Base-by-base conservation (phyloP, 2,797 vertebrate genomes). In the Tenualosa ilisha region DNA sequence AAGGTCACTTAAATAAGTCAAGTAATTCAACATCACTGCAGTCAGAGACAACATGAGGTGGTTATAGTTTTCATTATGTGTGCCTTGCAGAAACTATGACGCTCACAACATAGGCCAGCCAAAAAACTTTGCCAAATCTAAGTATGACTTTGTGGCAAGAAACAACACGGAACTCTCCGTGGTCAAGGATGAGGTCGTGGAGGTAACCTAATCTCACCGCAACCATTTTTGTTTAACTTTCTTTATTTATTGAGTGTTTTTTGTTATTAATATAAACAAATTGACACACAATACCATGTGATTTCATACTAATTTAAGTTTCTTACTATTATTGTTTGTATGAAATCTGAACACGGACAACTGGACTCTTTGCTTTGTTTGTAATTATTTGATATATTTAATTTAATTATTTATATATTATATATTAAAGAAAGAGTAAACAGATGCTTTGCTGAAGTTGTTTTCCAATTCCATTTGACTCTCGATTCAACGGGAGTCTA, bases 101-200 rank as follows among this genome's bases (percentile, higher is more conserved):
- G 91, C 89, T 1, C 94, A 95, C 81, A 87, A 49, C 82, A 93
- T 94, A 91, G 84, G 89, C 65, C 95, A 95, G 54, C 82, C 90
- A 56, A 97, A 94, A 91, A 95, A 95, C 86, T 97, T 96, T 65
- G 98, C 97, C 95, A 97, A 97, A 95, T 98, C 97, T 56, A 98
- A 96, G 88, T 99, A 97, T 0, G 98, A 99, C 91, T 99, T 99
- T 90, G 94, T 97, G 94, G 98, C 96, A 61, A 96, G 98, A 85
- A 99, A 99, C 92, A 94, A 90, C 93, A 98, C 97, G 0, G 98
- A 99, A 87, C 96, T 99, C 84, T 98, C 98, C 0, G 96, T 99
- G 46, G 82, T 96, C 61, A 99, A 97, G 88, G 98, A 99, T 82
- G 97, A 99, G 86, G 90, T 99, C 0, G 94, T 99, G n/a, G 97